Percentiles rank a stretch among this genome's conserved stretches.
Conservation (phyloP, 2,797 vertebrate genomes). For the Mus minutoides region DNA sequence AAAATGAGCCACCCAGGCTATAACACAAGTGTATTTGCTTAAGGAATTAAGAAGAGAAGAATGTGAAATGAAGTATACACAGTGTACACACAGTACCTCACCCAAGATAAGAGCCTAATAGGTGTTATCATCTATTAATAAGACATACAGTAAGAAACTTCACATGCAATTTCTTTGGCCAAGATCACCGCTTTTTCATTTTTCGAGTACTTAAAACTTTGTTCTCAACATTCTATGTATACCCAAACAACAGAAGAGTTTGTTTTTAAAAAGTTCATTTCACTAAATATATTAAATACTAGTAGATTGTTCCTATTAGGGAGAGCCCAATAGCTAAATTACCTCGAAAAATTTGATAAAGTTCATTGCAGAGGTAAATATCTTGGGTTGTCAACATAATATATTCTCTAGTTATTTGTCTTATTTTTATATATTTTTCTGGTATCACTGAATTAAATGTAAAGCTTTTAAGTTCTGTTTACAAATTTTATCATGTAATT, state of each 20-base stretch:
- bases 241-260: not conserved
- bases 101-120: not conserved
- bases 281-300: slow-evolving; percentile 81
- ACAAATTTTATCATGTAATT: slow-evolving; percentile 29
- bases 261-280: not conserved
- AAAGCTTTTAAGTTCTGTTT: not conserved
- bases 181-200: not conserved
- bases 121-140: not conserved
- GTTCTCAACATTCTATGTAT: not conserved
- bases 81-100: not conserved
- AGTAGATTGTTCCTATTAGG: slow-evolving; percentile 77
- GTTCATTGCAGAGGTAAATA: slow-evolving; percentile 41
- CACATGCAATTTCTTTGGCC: not conserved
- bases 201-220: not conserved
- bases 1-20: not conserved
- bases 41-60: not conserved
- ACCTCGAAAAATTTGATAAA: slow-evolving; percentile 74
- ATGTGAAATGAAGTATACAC: not conserved
- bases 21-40: not conserved
- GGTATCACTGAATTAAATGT: not conserved
- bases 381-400: not conserved
- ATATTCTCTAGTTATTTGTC: slow-evolving; percentile 14
- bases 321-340: slow-evolving; percentile 71
- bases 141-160: not conserved
- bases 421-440: not conserved